A percentile compares a stretch with the other conserved stretches of the same genome.
phyloP scores from a whole-genome alignment of 2,888 invertebrate species.

The Platycheirus albimanus region DNA sequence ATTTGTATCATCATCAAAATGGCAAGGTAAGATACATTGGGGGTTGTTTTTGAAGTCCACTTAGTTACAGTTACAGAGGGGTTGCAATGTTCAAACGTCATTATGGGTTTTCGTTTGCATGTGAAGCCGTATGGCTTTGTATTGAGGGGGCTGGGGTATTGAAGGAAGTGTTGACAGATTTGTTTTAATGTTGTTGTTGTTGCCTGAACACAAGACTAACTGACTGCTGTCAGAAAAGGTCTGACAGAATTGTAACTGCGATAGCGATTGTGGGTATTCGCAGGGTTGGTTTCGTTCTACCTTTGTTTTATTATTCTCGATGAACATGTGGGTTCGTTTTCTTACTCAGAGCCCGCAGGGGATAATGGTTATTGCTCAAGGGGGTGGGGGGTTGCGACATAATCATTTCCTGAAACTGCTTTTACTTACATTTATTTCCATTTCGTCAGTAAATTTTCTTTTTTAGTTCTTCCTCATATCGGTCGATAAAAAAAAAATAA shows the following conservation, averaged over 20 bases:
- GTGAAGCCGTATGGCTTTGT: conserved; percentile 41
- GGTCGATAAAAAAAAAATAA: conserved; percentile 1
- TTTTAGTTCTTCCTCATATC: background rate
- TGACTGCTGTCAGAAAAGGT: conserved; percentile 46
- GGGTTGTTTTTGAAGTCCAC: background rate
- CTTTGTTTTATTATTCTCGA: conserved; percentile 8
- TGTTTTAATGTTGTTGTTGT: background rate
- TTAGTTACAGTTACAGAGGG: no score
- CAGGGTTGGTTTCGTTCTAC: conserved; percentile 25
- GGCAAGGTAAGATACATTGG: conserved; percentile 56
- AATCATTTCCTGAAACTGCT: conserved; percentile 61
- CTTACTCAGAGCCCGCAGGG: background rate
- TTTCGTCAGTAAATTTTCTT: background rate
- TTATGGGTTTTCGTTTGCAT: background rate
- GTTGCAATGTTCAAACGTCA: conserved; percentile 12
- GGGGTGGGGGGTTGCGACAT: background rate
- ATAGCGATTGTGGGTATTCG: background rate
- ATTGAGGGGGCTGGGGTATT: background rate
- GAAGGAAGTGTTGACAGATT: conserved; percentile 12
- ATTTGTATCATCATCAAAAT: conserved; percentile 49
- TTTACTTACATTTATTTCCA: conserved; percentile 25
- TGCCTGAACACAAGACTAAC: conserved; percentile 37
- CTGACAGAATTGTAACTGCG: conserved; percentile 15
- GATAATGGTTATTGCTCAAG: conserved; percentile 12
- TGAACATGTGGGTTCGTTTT: conserved; percentile 16